Base-by-base conservation (phyloP, 2,888 invertebrate genomes). In the Tenthredo amoena region DNA sequence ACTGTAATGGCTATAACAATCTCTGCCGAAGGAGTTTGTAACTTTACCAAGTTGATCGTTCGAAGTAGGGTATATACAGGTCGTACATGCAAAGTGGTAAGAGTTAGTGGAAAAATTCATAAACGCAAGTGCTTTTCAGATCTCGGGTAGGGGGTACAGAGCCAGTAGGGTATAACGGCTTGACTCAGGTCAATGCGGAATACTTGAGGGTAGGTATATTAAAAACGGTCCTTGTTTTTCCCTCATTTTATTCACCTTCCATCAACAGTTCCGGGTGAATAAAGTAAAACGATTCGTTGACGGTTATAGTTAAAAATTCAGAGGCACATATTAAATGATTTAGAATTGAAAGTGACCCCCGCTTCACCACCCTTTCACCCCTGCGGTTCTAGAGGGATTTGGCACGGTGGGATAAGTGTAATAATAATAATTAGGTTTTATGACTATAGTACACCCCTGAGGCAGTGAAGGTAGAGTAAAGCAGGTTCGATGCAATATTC, bases 31-130 rank as follows among this genome's bases (percentile, higher is more conserved):
- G 40, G 18, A 81, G 58, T 81, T 81, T 81, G 37, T 62, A 81
- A 81, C 81, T 81, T 81, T 37, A 62, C 81, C 62, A 62, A 81
- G 21, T 81, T 26, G 50, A 77, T 77, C 50, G 77, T 74, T 43
- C 21, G 43, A 40, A 15, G 5, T 40, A 15, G n/a, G 12, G 31
- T 74, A 40, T 40, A 74, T 43, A 74, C 43, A 40, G 68, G n/a
- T 72, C 72, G 43, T 40, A 74, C n/a, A 74, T 74, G 40, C 43
- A 74, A 77, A 77, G 77, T 77, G 50, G 34, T 31, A 55, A 31
- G 40, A 77, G 50, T 31, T 77, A 7, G 50, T 55, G 18, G 77
- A 50, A 77, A 77, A 50, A 77, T 77, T 77, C 55, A 77, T 77
- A 77, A 77, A 15, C 77, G 50, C 77, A 77, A 77, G 50, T 77